A percentile compares a stretch with the other conserved stretches of the same genome.
phyloP scores from a whole-genome alignment of 2,113 vertebrate species.

The Hypocryptadius cinnamomeus region DNA sequence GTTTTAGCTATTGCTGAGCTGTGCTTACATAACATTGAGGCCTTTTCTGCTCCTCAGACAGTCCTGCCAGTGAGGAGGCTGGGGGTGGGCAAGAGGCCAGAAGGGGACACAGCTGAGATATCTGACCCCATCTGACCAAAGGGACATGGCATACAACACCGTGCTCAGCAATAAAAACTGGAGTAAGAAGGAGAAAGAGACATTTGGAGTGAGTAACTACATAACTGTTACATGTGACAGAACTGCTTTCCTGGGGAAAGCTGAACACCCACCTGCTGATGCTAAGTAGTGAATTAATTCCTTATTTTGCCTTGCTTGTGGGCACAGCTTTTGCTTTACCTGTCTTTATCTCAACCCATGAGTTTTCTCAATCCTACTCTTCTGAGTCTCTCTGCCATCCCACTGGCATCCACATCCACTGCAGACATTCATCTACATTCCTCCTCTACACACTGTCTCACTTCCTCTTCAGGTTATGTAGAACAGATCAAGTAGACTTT shows the following conservation, averaged over 20 bases:
- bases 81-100: background rate
- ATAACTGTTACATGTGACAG: accelerated
- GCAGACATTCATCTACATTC: background rate
- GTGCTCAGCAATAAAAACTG: background rate
- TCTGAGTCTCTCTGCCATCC: background rate
- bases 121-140: background rate
- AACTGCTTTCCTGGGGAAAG: background rate
- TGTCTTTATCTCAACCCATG: background rate
- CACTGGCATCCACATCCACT: background rate
- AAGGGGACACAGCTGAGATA: background rate
- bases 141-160: accelerated
- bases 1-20: background rate
- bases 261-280: background rate
- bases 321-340: background rate
- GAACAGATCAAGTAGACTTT: background rate
- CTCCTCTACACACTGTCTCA: background rate
- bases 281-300: background rate
- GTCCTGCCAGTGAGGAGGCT: background rate
- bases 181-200: background rate
- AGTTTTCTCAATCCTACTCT: background rate
- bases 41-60: background rate
- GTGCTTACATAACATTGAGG: background rate
- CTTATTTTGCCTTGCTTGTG: background rate
- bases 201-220: background rate
- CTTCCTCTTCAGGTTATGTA: background rate